phyloP scores from a whole-genome alignment of 2,113 vertebrate species.

The Motacilla alba region DNA sequence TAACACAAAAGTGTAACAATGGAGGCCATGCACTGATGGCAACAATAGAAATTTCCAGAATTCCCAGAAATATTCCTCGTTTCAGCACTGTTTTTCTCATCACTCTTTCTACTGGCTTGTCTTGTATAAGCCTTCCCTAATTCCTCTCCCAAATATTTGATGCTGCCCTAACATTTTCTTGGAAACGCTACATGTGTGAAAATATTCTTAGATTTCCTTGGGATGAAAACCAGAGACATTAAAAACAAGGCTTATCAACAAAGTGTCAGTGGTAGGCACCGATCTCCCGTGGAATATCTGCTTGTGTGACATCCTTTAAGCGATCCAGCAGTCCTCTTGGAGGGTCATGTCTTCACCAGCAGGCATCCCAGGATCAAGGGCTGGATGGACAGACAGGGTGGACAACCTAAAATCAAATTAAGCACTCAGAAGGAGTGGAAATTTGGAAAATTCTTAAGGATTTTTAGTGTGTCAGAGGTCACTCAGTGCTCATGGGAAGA shows the following conservation, averaged over 20 bases:
- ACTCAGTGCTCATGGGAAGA: neutral
- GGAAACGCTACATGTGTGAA: neutral
- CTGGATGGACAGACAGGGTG: neutral
- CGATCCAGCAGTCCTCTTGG: neutral
- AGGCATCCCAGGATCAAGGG: neutral
- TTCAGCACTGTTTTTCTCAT: neutral
- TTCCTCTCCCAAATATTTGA: neutral
- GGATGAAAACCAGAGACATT: neutral
- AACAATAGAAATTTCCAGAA: neutral
- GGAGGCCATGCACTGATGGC: neutral
- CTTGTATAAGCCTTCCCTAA: neutral
- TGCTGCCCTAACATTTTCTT: neutral
- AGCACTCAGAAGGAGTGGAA: neutral
- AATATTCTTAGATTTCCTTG: neutral
- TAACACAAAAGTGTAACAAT: neutral
- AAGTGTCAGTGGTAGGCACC: neutral
- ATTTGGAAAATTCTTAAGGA: neutral
- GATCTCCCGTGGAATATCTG: neutral
- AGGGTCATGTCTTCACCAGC: neutral
- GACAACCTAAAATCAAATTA: neutral
- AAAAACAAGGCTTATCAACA: neutral
- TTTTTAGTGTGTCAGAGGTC: neutral
- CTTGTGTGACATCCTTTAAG: neutral
- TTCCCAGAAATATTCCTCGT: neutral
- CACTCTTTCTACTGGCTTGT: neutral